Evolutionary conservation across 1,140 invertebrate species (phyloP).

Genomic region (Propsilocerus akamusi): DNA sequence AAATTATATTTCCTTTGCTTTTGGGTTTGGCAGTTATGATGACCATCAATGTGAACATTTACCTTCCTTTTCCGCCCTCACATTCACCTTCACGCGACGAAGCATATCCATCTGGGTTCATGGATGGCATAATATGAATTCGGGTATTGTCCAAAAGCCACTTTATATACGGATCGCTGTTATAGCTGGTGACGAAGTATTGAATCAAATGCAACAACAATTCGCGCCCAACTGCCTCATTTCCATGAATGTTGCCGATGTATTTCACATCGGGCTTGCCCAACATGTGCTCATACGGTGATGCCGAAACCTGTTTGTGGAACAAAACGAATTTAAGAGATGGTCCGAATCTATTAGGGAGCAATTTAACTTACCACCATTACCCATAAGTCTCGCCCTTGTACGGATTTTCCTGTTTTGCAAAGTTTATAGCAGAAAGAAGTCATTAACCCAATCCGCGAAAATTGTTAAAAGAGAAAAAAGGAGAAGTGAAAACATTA

Average conservation of each 20-base stretch:
- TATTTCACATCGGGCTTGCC: conserved; percentile 85
- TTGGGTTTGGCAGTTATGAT: neutral
- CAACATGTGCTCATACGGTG: conserved; percentile 76
- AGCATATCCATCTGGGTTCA: conserved; percentile 85
- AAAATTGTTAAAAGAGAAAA: no score
- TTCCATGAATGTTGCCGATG: conserved; percentile 82
- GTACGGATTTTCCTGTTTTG: conserved; percentile 56
- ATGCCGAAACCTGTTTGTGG: conserved; percentile 34
- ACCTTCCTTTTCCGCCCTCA: conserved; percentile 68
- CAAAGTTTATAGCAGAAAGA: no score
- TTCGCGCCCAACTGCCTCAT: conserved; percentile 76
- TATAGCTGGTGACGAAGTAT: conserved; percentile 67
- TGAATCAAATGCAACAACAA: conserved; percentile 73
- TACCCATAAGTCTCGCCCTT: conserved; percentile 86
- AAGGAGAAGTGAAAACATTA: no score
- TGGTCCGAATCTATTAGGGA: no score
- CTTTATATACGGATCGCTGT: conserved; percentile 56
- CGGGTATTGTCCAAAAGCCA: conserved; percentile 78
- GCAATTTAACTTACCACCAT: conserved; percentile 71
- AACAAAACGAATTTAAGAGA: neutral
- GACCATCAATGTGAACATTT: conserved; percentile 12
- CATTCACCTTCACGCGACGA: conserved; percentile 74
- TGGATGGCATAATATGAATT: conserved; percentile 80
- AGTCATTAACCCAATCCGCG: no score
- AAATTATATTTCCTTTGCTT: neutral